Percentiles rank a stretch among this genome's conserved stretches.
Conservation (phyloP, 1,140 invertebrate genomes). For the Helicoverpa armigera region DNA sequence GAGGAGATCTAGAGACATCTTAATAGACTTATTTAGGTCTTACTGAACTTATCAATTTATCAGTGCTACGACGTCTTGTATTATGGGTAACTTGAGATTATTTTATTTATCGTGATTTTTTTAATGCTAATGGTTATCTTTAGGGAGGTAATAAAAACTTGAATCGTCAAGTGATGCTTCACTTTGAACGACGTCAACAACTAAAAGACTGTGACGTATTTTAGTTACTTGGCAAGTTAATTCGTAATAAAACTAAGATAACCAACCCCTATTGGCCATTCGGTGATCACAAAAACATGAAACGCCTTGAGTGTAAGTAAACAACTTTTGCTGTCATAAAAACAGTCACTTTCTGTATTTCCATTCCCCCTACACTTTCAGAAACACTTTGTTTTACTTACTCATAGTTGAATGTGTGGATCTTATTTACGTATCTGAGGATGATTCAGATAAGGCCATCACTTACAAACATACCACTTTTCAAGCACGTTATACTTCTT, state of each 20-base stretch:
- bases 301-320: slow-evolving; percentile 50
- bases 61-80: too few species aligned
- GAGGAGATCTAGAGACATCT: too few species aligned
- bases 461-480: too few species aligned
- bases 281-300: slow-evolving; percentile 53
- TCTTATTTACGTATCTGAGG: slow-evolving; percentile 14
- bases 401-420: background rate
- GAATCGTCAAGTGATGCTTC: background rate
- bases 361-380: slow-evolving; percentile 36
- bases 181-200: slow-evolving; percentile 12
- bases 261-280: slow-evolving; percentile 37
- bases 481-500: too few species aligned
- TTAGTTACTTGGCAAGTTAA: slow-evolving; percentile 21
- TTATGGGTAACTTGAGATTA: too few species aligned
- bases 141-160: background rate
- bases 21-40: too few species aligned
- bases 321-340: slow-evolving; percentile 64
- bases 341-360: slow-evolving; percentile 53
- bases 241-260: slow-evolving; percentile 49
- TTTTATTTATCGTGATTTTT: background rate
- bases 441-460: too few species aligned
- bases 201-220: slow-evolving; percentile 20
- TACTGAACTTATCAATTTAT: too few species aligned
- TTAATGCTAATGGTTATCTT: background rate
- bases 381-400: slow-evolving; percentile 26